These are phyloP conservation scores for Hemistola chrysoprasaria DNA, from an alignment of 2,888 invertebrate genomes.

Conservation along the genomic window DNA sequence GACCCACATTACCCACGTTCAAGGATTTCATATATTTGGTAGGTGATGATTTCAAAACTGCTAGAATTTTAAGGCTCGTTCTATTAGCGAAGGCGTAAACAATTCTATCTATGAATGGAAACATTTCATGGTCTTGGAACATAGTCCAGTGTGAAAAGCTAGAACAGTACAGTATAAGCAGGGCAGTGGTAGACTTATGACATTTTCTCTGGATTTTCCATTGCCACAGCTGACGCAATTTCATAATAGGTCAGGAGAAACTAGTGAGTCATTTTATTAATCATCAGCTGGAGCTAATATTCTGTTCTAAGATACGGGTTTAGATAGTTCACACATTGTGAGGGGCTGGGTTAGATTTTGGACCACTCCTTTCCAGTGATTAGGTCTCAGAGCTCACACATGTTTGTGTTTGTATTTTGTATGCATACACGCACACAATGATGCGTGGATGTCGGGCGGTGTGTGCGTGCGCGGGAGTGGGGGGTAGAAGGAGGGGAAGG, in stretches of 20 bases:
- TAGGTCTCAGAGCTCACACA: slow-evolving; percentile 23
- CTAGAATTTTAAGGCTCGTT: slow-evolving; percentile 64
- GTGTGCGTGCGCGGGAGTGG: slow-evolving; percentile 45
- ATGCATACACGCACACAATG: not conserved
- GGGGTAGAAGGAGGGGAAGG: slow-evolving; percentile 54
- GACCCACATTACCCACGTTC: slow-evolving; percentile 77
- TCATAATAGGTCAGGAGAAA: slow-evolving; percentile 36
- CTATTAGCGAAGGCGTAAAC: slow-evolving; percentile 57
- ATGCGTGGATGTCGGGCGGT: slow-evolving; percentile 21
- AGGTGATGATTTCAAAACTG: slow-evolving; percentile 75
- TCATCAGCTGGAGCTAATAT: slow-evolving; percentile 30
- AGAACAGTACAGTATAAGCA: no score
- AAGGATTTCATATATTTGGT: slow-evolving; percentile 81
- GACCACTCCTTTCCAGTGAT: slow-evolving; percentile 64
- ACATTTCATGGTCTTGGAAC: slow-evolving; percentile 25
- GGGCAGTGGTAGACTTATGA: no score
- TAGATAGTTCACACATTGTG: slow-evolving; percentile 42
- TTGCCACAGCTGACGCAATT: slow-evolving; percentile 31
- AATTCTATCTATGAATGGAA: slow-evolving; percentile 37
- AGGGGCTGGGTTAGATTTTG: slow-evolving; percentile 60
- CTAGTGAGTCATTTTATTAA: slow-evolving; percentile 40
- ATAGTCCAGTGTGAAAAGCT: no score
- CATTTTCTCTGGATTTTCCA: slow-evolving; percentile 44
- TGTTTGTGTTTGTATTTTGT: slow-evolving; percentile 35
- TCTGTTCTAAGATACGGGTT: slow-evolving; percentile 25